A percentile compares a stretch with the other conserved stretches of the same genome.
Evolutionary conservation across 2,888 invertebrate genomes (phyloP).

Genomic region (Trissoscelio sp.): DNA sequence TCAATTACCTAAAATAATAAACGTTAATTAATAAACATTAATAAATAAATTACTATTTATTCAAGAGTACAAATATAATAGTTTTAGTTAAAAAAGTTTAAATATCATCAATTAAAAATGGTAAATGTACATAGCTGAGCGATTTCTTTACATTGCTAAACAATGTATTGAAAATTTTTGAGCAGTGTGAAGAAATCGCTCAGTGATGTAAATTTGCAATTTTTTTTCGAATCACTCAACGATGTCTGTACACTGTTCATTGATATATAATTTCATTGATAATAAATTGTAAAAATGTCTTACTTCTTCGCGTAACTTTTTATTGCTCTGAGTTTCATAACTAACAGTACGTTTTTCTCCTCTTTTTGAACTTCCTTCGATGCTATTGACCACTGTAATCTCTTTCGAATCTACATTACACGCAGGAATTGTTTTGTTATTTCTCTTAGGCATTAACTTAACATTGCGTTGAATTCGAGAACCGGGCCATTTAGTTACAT

Average conservation of each 20-base stretch:
- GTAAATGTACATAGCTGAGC: too few species aligned
- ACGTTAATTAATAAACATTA: conserved; percentile 59
- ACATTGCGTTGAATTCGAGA: conserved; percentile 80
- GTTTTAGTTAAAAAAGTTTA: too few species aligned
- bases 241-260: too few species aligned
- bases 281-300: too few species aligned
- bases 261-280: too few species aligned
- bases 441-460: conserved; percentile 79
- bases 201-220: too few species aligned
- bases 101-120: too few species aligned
- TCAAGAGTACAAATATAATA: too few species aligned
- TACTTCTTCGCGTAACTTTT: conserved; percentile 71
- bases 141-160: too few species aligned
- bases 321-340: conserved; percentile 25
- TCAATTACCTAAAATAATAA: conserved; percentile 77
- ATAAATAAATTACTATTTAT: conserved; percentile 1
- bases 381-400: conserved; percentile 58
- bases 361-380: conserved; percentile 27
- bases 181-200: too few species aligned
- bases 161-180: too few species aligned
- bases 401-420: conserved; percentile 57
- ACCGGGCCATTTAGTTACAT: conserved; percentile 75
- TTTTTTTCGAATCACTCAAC: too few species aligned
- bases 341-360: conserved; percentile 38
- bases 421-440: conserved; percentile 69